Evolutionary conservation across 2,797 vertebrate genomes (phyloP), one percentile per base, ranked within the genome.

Genomic region (Sardinella longiceps): DNA sequence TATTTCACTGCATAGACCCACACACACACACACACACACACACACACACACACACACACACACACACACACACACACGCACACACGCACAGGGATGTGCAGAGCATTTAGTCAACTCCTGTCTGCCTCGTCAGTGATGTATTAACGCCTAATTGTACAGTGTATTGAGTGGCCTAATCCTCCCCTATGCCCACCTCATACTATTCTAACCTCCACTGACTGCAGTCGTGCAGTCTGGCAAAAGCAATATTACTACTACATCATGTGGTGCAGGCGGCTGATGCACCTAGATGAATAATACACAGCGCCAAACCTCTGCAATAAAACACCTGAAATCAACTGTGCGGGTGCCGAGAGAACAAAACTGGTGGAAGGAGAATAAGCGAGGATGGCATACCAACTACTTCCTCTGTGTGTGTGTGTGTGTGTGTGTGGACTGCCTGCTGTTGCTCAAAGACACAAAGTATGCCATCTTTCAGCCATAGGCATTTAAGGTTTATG

Each of bases 1-100:
- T 94, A 94, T 91, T 66, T 60, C 84, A 87, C 84, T 89, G 91
- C 89, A 91, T 90, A 88, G 91, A 88, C 82, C 80, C 80, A 45
- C 45, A 84, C 83, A 87, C 82, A 53, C 81, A 66, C 83, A 51
- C 86, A 63, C 18, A 23, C 5, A 2, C 15, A 39, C 70, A 43
- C 70, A 43, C 33, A 23, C 70, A 77, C 70, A 77, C 70, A 77
- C 63, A 66, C 63, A 33, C 63, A 33, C 28, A 37, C 66, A 37
- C 66, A 37, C 30, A 15, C 28, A 70, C 30, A 70, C 25, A 30
- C 28, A 70, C 63, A 70, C 63, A 70, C 63, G 25, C 70, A 77
- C 37, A 39, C 70, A 43, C 33, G 20, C 33, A 77, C 70, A 9
- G 30, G 30, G 48, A 53, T 82, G 51, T 82, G 70, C 50, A 82